These are phyloP conservation scores for Calephelis virginiensis DNA, from an alignment of 1,140 invertebrate species.

Conservation along the genomic window DNA sequence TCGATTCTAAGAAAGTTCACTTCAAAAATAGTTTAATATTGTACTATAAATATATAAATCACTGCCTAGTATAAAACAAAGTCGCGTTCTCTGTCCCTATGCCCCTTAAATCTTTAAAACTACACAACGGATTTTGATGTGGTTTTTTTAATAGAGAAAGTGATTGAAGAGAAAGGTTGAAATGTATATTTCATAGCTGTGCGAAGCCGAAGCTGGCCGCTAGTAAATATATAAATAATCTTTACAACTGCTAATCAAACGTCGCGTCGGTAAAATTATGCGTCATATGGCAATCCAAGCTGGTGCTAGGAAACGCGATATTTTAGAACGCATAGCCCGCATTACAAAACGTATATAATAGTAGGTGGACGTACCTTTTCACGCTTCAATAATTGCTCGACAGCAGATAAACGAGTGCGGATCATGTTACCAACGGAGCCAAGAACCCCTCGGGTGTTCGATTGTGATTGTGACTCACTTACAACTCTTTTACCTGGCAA, in stretches of 20 bases:
- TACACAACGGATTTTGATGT: no score
- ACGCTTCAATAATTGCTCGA: constrained; percentile 78
- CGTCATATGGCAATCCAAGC: constrained; percentile 36
- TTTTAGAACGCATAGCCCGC: constrained; percentile 73
- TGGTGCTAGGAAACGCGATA: constrained; percentile 68
- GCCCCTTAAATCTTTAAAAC: no score
- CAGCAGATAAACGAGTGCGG: constrained; percentile 70
- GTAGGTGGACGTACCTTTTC: constrained; percentile 76
- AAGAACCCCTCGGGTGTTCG: constrained; percentile 50
- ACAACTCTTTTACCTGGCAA: constrained; percentile 58
- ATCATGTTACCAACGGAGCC: constrained; percentile 57
- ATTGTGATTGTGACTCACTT: constrained; percentile 43
- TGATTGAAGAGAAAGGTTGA: no score
- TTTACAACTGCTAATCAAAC: constrained; percentile 4
- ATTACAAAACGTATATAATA: constrained; percentile 76
- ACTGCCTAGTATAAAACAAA: no score
- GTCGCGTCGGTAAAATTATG: not conserved
- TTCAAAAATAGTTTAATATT: no score
- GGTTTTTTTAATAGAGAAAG: no score
- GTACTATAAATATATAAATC: no score
- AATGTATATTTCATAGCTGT: no score
- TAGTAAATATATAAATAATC: no score
- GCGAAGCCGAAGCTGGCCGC: no score
- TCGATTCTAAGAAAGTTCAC: no score
- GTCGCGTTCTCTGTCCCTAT: no score